A percentile compares a stretch with the other conserved stretches of the same genome.
Conservation (phyloP, 2,888 invertebrate genomes). For the Amphimallon solstitiale region DNA sequence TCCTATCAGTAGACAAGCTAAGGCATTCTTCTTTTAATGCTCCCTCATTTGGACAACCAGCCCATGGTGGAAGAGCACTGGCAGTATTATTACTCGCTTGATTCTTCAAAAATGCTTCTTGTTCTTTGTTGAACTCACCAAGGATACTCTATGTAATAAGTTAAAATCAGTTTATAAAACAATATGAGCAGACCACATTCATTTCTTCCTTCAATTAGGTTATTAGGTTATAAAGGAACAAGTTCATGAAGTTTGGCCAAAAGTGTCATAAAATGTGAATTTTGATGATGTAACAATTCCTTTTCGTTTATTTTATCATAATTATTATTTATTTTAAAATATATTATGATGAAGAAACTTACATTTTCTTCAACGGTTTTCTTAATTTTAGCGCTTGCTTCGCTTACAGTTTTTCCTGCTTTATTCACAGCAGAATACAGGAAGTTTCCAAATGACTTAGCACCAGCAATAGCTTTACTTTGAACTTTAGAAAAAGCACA, state of each 20-base stretch:
- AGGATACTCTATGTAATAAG: conserved; percentile 81
- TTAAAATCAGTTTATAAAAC: neutral
- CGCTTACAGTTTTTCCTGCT: conserved; percentile 91
- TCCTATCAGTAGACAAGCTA: conserved; percentile 91
- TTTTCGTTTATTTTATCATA: neutral
- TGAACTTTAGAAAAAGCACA: conserved; percentile 70
- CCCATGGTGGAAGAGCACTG: conserved; percentile 90
- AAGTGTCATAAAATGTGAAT: neutral
- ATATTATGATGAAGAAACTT: conserved; percentile 63
- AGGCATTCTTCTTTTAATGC: conserved; percentile 95
- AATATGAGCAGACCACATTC: no score
- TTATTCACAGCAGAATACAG: conserved; percentile 96
- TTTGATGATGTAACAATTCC: neutral
- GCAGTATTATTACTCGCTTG: conserved; percentile 76
- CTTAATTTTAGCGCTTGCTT: conserved; percentile 92
- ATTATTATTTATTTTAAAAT: conserved; percentile 1
- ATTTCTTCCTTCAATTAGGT: neutral
- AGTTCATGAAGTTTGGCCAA: no score
- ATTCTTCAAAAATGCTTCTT: conserved; percentile 93
- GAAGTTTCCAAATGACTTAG: conserved; percentile 91
- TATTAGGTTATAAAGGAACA: neutral
- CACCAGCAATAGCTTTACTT: conserved; percentile 88
- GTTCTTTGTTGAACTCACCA: conserved; percentile 96
- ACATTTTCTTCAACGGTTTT: conserved; percentile 97
- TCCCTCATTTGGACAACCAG: conserved; percentile 94